These are phyloP conservation scores for Spialia ferax DNA, from an alignment of 2,888 invertebrate species.

Conservation along the genomic window DNA sequence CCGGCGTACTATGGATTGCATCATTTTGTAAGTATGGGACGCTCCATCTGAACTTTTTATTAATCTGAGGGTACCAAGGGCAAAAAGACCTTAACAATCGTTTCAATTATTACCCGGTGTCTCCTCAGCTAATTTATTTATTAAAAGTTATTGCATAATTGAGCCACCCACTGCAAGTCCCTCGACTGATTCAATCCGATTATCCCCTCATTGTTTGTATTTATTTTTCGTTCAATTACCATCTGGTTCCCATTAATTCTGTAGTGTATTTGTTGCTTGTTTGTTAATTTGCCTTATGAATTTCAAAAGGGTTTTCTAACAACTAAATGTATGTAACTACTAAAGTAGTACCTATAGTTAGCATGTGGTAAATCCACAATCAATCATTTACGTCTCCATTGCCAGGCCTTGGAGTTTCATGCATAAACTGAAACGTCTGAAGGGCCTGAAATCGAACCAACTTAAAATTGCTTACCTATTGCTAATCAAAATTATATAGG, in stretches of 20 bases:
- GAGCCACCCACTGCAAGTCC: slow-evolving; percentile 79
- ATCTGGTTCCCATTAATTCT: slow-evolving; percentile 63
- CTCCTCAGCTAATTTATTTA: slow-evolving; percentile 61
- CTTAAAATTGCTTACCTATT: too few relatives aligned
- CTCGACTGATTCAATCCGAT: slow-evolving; percentile 64
- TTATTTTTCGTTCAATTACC: slow-evolving; percentile 80
- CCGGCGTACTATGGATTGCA: background rate
- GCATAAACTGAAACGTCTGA: too few relatives aligned
- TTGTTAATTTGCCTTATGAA: background rate
- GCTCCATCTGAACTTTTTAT: too few relatives aligned
- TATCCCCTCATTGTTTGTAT: slow-evolving; percentile 65
- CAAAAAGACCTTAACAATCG: slow-evolving; percentile 20
- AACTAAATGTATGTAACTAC: too few relatives aligned
- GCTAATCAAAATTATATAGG: background rate
- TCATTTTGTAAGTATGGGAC: too few relatives aligned
- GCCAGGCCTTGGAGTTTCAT: too few relatives aligned
- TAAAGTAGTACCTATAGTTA: background rate
- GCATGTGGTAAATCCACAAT: background rate
- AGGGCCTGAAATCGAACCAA: too few relatives aligned
- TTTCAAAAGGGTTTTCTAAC: background rate
- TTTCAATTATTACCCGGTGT: slow-evolving; percentile 30
- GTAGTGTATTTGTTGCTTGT: slow-evolving; percentile 56
- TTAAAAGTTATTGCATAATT: slow-evolving; percentile 81
- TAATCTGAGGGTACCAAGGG: too few relatives aligned
- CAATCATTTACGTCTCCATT: too few relatives aligned